Base-by-base conservation (phyloP, 2,888 invertebrate genomes). In the Xestobium rufovillosum region DNA sequence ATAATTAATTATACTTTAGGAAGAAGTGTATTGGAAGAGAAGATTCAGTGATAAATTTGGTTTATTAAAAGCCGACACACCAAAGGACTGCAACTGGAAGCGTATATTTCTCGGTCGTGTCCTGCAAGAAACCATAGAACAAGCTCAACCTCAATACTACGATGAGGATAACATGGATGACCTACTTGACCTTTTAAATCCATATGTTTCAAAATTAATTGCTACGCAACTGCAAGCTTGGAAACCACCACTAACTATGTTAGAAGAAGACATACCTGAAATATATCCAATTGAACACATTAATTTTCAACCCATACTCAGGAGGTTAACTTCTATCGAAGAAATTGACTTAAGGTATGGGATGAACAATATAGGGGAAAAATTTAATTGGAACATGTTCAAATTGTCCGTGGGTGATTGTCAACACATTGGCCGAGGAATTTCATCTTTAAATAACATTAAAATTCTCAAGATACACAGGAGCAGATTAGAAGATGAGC, bases 21-120 rank as follows among this genome's bases (percentile, higher is more conserved):
- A 77, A 45, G 78, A 80, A 51, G 69, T 72, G 56, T 81, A 78
- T 58, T 81, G 81, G 80, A 65, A 74, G 53, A 67, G 78, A 34
- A 68, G 72, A 48, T 76, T 66, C 55, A 37, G 41, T 2, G 54
- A 53, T 13, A 52, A 57, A 19, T 67, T 59, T 49, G 58, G 60
- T 3, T 34, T 14, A 3, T 46, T 49, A 3, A 52, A 53, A 31
- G 23, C 6, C 6, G 6, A n/a, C 6, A 6, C 6, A 8, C 55
- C 58, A 3, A 10, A 38, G 14, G 44, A 48, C 4, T 61, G 60
- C 59, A 61, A 56, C 3, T 68, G 66, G 66, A 68, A 67, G 52
- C 49, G 48, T 28, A 43, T 61, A 3, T 67, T 59, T 45, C 35
- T 68, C 10, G 66, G 66, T 42, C 51, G 61, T 23, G 53, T 65